phyloP scores from a whole-genome alignment of 2,797 vertebrate genomes.

The Urosaurus nigricauda region DNA sequence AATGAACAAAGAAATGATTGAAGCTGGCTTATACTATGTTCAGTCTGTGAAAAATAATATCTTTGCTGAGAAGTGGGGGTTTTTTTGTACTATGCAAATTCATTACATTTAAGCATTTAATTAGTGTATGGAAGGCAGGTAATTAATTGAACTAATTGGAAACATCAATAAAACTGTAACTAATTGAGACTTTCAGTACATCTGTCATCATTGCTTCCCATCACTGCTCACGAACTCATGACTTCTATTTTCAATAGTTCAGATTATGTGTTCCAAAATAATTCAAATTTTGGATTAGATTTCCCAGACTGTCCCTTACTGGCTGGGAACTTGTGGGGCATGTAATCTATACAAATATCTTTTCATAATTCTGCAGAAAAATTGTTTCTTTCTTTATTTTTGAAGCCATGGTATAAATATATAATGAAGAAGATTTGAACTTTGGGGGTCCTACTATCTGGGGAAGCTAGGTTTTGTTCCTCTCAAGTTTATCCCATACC shows the following conservation, averaged over 20 bases:
- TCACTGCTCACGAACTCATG: not conserved
- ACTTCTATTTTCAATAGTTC: not conserved
- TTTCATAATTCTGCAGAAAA: too few relatives aligned
- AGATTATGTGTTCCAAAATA: not conserved
- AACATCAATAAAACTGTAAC: not conserved
- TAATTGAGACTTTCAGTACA: not conserved
- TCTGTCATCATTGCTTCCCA: not conserved
- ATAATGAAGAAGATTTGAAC: too few relatives aligned
- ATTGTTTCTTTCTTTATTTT: too few relatives aligned
- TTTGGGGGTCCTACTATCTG: too few relatives aligned
- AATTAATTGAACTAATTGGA: slow-evolving; percentile 1
- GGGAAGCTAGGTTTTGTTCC: too few relatives aligned
- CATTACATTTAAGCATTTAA: slow-evolving; percentile 1
- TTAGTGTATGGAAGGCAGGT: not conserved
- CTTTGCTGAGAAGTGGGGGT: not conserved
- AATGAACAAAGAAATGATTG: not conserved
- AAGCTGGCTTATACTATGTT: not conserved
- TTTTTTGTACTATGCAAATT: not conserved
- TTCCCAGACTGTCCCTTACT: too few relatives aligned
- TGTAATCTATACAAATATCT: too few relatives aligned
- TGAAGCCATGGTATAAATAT: too few relatives aligned
- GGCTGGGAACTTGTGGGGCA: too few relatives aligned
- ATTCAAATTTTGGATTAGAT: too few relatives aligned
- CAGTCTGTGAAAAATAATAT: not conserved
- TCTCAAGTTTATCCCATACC: too few relatives aligned